Conservation (phyloP, 2,113 vertebrate species). For the Neolamprologus hecqui region DNA sequence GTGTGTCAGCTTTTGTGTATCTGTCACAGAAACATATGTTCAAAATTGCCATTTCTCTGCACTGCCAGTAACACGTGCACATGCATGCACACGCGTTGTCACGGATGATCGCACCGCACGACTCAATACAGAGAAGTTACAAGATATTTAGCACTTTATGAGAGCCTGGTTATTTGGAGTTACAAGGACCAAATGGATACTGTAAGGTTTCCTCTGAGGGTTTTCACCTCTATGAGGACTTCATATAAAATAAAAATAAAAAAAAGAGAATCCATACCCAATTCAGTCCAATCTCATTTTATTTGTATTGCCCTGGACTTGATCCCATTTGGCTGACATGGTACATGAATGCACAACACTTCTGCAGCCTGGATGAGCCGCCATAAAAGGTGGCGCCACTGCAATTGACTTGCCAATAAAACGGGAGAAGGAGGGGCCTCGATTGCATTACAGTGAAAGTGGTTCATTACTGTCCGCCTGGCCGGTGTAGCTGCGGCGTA, state of each 20-base stretch:
- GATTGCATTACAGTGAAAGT: constrained; percentile 41
- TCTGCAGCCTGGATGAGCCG: constrained; percentile 6
- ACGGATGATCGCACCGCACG: not conserved
- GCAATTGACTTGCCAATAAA: constrained; percentile 41
- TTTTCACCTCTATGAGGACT: not conserved
- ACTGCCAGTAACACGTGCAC: not conserved
- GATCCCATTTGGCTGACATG: constrained; percentile 29
- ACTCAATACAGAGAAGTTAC: constrained; percentile 10
- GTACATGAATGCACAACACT: constrained; percentile 4
- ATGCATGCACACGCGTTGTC: not conserved
- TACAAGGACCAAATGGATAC: not conserved
- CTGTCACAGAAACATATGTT: constrained; percentile 5
- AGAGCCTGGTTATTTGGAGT: constrained; percentile 17
- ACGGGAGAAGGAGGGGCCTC: not conserved
- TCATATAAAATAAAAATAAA: constrained; percentile 8
- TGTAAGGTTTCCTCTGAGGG: constrained; percentile 4
- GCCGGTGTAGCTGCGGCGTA: not conserved
- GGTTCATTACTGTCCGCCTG: constrained; percentile 44
- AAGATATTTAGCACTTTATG: constrained; percentile 32
- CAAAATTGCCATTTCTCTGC: not conserved
- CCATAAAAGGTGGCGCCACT: constrained; percentile 47
- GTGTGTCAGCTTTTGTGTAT: not conserved
- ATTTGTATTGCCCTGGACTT: constrained; percentile 30
- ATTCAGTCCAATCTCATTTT: constrained; percentile 44
- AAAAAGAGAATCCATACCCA: constrained; percentile 29